phyloP scores from a whole-genome alignment of 2,113 vertebrate genomes.

The Corythoichthys intestinalis region DNA sequence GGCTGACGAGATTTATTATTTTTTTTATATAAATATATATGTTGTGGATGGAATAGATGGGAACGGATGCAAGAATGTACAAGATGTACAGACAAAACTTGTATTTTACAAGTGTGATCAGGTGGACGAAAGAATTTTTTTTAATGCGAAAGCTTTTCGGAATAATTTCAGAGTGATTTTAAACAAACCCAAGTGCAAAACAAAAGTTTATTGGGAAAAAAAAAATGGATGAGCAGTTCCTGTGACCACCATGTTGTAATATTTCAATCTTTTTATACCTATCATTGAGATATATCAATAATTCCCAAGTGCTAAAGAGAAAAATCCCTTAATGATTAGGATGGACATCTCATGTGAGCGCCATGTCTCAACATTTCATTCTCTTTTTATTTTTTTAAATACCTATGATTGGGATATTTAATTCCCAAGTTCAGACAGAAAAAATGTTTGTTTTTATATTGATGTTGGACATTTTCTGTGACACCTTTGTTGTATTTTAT shows the following conservation, averaged over 20 bases:
- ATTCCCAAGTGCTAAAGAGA: neutral
- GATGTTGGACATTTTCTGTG: no score
- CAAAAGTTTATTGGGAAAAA: no score
- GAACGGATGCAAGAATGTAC: constrained; percentile 42
- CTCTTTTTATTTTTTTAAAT: no score
- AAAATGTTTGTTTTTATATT: no score
- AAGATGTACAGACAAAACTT: constrained; percentile 25
- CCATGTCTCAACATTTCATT: no score
- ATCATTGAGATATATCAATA: constrained; percentile 43
- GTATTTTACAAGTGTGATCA: constrained; percentile 45
- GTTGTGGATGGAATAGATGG: constrained; percentile 14
- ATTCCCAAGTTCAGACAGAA: no score
- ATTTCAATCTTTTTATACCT: neutral
- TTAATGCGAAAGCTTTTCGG: constrained; percentile 9
- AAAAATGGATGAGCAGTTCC: neutral
- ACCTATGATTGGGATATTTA: no score
- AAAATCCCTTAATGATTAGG: no score
- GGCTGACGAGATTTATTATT: constrained; percentile 18
- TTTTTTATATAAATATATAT: constrained; percentile 27
- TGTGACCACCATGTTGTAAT: neutral
- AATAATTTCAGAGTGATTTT: constrained; percentile 13
- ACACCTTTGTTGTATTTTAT: neutral
- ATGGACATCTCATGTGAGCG: no score
- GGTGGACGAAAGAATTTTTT: constrained; percentile 20
- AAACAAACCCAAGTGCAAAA: neutral